phyloP scores from a whole-genome alignment of 2,888 invertebrate genomes.

The Trissolcus japonicus region DNA sequence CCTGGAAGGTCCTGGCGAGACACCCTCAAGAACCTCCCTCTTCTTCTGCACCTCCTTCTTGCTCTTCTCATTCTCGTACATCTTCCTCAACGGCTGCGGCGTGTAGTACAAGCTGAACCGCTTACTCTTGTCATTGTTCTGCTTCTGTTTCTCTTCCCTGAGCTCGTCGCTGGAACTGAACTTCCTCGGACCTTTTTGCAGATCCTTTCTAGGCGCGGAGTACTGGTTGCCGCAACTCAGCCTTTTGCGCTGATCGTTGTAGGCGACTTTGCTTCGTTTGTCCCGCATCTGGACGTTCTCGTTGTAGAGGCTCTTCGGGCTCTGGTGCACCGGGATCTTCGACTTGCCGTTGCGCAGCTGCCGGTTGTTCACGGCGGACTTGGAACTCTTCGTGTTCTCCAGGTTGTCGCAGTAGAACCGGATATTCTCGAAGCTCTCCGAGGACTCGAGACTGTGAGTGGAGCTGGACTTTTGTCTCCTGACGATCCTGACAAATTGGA shows the following conservation, averaged over 20 bases:
- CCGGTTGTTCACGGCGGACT: slow-evolving; percentile 18
- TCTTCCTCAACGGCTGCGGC: slow-evolving; percentile 68
- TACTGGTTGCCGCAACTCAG: slow-evolving; percentile 63
- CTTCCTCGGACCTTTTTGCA: slow-evolving; percentile 55
- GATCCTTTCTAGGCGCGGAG: slow-evolving; percentile 54
- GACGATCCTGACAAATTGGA: slow-evolving; percentile 64
- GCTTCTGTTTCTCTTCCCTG: slow-evolving; percentile 63
- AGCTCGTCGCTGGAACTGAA: slow-evolving; percentile 67
- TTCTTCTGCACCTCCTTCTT: slow-evolving; percentile 56
- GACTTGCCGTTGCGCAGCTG: slow-evolving; percentile 29
- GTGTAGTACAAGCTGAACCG: slow-evolving; percentile 70
- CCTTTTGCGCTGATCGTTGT: slow-evolving; percentile 60
- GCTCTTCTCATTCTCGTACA: slow-evolving; percentile 63
- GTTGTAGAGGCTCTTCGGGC: slow-evolving; percentile 48
- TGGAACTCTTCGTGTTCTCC: slow-evolving; percentile 17
- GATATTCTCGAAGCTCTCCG: slow-evolving; percentile 66
- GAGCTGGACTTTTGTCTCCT: slow-evolving; percentile 63
- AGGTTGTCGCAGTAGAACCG: slow-evolving; percentile 54
- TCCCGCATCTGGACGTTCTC: slow-evolving; percentile 62
- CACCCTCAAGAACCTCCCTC: slow-evolving; percentile 58
- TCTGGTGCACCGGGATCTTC: slow-evolving; percentile 59
- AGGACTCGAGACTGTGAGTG: slow-evolving; percentile 66
- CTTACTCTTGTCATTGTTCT: slow-evolving; percentile 60
- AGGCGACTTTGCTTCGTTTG: slow-evolving; percentile 55
- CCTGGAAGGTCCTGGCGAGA: slow-evolving; percentile 63